phyloP scores from a whole-genome alignment of 1,140 invertebrate species.

The Ostrea denselamellosa region DNA sequence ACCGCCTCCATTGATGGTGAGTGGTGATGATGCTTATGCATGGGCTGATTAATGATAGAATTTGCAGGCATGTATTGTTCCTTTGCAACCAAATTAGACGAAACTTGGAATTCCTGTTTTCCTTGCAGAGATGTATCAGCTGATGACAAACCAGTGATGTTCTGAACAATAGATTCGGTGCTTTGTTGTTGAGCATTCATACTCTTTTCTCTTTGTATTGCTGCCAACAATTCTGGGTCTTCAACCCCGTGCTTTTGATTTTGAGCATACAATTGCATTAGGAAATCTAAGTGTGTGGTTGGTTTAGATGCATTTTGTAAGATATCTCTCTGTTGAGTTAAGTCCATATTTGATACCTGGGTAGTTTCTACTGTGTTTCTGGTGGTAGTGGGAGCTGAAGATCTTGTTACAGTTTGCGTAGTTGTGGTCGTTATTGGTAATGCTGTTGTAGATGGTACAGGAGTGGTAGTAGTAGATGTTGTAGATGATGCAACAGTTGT shows the following conservation, averaged over 20 bases:
- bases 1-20: background rate
- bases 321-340: background rate
- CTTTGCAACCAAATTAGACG: background rate
- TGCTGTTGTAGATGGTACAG: background rate
- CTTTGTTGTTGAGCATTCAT: background rate
- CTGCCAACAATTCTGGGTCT: conserved; percentile 1
- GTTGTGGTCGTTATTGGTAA: background rate
- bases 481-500: background rate
- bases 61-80: background rate
- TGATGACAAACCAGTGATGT: background rate
- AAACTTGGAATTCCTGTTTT: background rate
- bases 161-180: background rate
- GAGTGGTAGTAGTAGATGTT: background rate
- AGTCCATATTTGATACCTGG: background rate
- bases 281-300: background rate
- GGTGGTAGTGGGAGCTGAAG: background rate
- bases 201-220: background rate
- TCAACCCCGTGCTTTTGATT: background rate
- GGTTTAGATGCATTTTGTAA: background rate
- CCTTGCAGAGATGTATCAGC: background rate
- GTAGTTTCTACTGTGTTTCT: background rate
- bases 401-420: background rate
- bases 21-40: background rate
- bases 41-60: background rate
- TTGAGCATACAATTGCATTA: background rate